phyloP scores from a whole-genome alignment of 2,888 invertebrate genomes.

The Incurvaria masculella region DNA sequence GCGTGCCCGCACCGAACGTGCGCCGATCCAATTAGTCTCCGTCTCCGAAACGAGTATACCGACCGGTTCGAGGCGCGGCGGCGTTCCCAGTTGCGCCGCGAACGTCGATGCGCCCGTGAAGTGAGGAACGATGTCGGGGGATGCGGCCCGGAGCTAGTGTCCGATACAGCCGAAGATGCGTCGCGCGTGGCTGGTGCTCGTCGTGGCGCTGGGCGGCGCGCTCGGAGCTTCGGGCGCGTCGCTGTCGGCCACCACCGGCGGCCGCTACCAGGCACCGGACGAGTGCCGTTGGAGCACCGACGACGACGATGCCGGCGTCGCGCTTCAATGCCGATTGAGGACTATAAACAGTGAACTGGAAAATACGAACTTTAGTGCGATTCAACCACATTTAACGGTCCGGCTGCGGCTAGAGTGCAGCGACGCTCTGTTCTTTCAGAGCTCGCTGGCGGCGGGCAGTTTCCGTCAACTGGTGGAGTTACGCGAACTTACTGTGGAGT shows the following conservation, averaged over 20 bases:
- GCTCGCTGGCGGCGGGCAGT: constrained; percentile 72
- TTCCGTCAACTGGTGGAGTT: constrained; percentile 73
- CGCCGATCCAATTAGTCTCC: constrained; percentile 52
- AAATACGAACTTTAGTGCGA: constrained; percentile 79
- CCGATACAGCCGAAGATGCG: constrained; percentile 38
- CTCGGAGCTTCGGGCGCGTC: constrained; percentile 43
- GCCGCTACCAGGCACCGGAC: constrained; percentile 77
- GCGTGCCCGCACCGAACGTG: constrained; percentile 29
- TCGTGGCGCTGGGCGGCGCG: constrained; percentile 42
- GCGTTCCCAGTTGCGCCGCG: no score
- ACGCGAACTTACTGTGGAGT: constrained; percentile 74
- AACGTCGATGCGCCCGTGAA: background rate
- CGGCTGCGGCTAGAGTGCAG: constrained; percentile 74
- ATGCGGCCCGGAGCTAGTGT: constrained; percentile 27
- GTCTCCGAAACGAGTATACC: constrained; percentile 52
- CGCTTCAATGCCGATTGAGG: constrained; percentile 68
- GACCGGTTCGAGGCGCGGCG: constrained; percentile 30
- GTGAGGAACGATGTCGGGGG: constrained; percentile 9
- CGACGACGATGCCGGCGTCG: constrained; percentile 63
- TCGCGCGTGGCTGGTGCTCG: constrained; percentile 38
- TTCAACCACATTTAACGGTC: constrained; percentile 78
- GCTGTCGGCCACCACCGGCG: constrained; percentile 45
- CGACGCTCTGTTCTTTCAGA: constrained; percentile 77
- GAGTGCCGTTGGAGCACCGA: constrained; percentile 78
- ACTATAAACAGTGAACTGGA: constrained; percentile 80